Evolutionary conservation across 2,797 vertebrate genomes (phyloP), one percentile per base, ranked within the genome.

Genomic region (Trachops cirrhosus): DNA sequence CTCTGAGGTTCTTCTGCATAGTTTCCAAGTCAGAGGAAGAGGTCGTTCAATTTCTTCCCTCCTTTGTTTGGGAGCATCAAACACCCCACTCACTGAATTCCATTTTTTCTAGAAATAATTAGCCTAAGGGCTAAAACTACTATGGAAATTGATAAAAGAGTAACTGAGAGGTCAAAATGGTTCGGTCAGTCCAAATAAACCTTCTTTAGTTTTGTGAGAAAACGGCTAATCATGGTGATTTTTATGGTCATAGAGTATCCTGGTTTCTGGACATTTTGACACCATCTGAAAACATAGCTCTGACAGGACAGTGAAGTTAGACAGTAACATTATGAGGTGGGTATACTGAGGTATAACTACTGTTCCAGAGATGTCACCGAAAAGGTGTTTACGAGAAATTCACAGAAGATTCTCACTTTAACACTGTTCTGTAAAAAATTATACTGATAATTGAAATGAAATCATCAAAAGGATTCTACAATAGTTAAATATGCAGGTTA

Each of bases 231-330:
- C 46, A 84, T 8, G 41, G 9, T 67, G 48, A 91, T 74, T 68
- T 68, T 77, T 37, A 73, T 21, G 37, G 29, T 39, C 84, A 34
- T 2, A 62, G n/a, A 48, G 4, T 62, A 62, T 44, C 52, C 29
- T 54, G 11, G 48, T 82, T 85, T 93, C 48, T 89, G 62, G 77
- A 94, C 92, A 92, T 16, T 37, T 16, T 79, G 80, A 92, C 24
- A 57, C 71, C 37, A 77, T 89, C 54, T 78, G 52, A 88, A 79
- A 82, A 84, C n/a, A 87, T 3, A 86, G 6, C 11, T 37, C 59
- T 75, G 24, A 83, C 34, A 54, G 37, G 77, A 93, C 3, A 71
- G 19, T 16, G 44, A 90, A 57, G 7, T 89, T 22, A 93, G 83
- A 64, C 8, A 37, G 39, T 52, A 71, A 85, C 15, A 46, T 50